A percentile compares a stretch with the other conserved stretches of the same genome.
Conservation (phyloP, 2,113 vertebrate species). For the Xenotilapia leptura region DNA sequence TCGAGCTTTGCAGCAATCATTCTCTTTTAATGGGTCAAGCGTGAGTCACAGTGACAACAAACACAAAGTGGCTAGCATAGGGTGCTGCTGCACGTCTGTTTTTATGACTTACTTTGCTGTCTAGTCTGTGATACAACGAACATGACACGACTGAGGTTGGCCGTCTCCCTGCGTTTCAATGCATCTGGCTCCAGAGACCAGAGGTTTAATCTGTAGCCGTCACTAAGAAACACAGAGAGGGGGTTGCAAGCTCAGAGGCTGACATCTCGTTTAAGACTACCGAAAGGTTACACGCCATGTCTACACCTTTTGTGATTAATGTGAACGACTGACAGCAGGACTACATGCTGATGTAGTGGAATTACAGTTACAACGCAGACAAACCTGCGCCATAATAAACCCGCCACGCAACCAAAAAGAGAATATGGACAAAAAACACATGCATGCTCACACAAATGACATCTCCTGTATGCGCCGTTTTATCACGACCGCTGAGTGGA, state of each 20-base stretch:
- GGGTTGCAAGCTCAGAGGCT: neutral
- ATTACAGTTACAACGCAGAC: neutral
- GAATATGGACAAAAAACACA: neutral
- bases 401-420: neutral
- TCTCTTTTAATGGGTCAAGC: neutral
- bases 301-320: neutral
- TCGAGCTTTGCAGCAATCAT: neutral
- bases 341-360: neutral
- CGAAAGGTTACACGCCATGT: neutral
- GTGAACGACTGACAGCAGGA: neutral
- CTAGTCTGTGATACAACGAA: neutral
- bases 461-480: neutral
- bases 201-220: conserved; percentile 59
- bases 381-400: neutral
- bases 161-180: conserved; percentile 2
- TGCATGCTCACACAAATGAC: neutral
- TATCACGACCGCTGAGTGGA: neutral
- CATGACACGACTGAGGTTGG: neutral
- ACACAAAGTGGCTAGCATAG: neutral
- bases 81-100: accelerated
- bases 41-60: neutral
- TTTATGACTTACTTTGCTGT: neutral
- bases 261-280: neutral
- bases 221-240: conserved; percentile 40
- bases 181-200: conserved; percentile 59